These are phyloP conservation scores for Acronicta alni DNA, from an alignment of 2,888 invertebrate genomes.

Conservation along the genomic window DNA sequence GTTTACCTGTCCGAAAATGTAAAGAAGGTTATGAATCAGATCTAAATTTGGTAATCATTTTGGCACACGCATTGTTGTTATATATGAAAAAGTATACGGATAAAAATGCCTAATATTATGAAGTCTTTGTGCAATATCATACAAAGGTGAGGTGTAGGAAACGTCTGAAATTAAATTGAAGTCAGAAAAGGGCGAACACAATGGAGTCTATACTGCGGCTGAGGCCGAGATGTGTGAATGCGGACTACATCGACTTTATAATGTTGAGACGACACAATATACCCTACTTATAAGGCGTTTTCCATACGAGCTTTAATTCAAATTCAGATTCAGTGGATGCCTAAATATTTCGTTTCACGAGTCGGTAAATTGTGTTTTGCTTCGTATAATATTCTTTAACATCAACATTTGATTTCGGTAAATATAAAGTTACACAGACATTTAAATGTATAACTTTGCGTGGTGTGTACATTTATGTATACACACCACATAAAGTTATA, in stretches of 20 bases:
- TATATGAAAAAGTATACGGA: constrained; percentile 33
- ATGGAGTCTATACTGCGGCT: constrained; percentile 64
- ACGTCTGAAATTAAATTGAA: constrained; percentile 80
- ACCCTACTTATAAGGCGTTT: constrained; percentile 71
- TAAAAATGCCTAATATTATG: constrained; percentile 55
- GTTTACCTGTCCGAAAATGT: constrained; percentile 54
- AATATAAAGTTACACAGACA: no score
- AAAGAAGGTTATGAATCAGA: constrained; percentile 54
- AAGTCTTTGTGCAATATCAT: constrained; percentile 56
- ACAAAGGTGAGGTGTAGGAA: constrained; percentile 68
- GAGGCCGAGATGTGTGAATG: constrained; percentile 72
- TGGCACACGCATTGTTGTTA: constrained; percentile 20
- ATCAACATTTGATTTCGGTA: not conserved
- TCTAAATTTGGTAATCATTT: constrained; percentile 48
- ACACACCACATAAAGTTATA: no score
- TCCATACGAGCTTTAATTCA: constrained; percentile 69
- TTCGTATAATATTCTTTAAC: not conserved
- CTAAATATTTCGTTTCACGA: constrained; percentile 65
- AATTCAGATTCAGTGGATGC: constrained; percentile 71
- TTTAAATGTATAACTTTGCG: no score
- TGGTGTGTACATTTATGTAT: no score
- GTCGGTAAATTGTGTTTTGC: constrained; percentile 10
- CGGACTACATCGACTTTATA: constrained; percentile 75
- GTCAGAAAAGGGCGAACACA: constrained; percentile 77
- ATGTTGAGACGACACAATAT: constrained; percentile 71